phyloP scores from a whole-genome alignment of 2,888 invertebrate species.

The Ellobium chinense region DNA sequence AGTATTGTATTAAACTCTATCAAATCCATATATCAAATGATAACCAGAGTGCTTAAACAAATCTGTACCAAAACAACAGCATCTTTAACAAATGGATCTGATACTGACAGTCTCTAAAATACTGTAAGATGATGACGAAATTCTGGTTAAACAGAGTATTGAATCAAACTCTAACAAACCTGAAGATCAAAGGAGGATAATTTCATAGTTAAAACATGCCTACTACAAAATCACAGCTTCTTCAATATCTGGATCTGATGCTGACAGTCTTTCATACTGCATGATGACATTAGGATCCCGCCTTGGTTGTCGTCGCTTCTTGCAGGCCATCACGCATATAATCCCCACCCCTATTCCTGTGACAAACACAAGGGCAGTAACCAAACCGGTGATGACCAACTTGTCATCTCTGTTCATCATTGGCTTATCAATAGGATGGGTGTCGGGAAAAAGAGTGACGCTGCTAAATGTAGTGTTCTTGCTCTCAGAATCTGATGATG shows the following conservation, averaged over 20 bases:
- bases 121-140: too few species aligned
- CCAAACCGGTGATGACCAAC: slow-evolving; percentile 36
- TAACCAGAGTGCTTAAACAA: too few species aligned
- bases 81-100: too few species aligned
- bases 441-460: background rate
- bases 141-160: too few species aligned
- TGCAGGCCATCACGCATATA: slow-evolving; percentile 14
- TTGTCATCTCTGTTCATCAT: background rate
- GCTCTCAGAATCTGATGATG: background rate
- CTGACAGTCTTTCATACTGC: slow-evolving; percentile 44
- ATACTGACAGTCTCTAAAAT: too few species aligned
- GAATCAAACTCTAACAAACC: too few species aligned
- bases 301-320: slow-evolving; percentile 12
- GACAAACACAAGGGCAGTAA: slow-evolving; percentile 30
- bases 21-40: too few species aligned
- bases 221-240: slow-evolving; percentile 39
- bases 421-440: background rate
- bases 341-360: slow-evolving; percentile 25
- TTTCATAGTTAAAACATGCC: background rate
- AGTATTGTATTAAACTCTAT: too few species aligned
- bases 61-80: too few species aligned
- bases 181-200: too few species aligned
- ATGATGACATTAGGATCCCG: slow-evolving; percentile 45
- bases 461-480: background rate
- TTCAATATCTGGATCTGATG: slow-evolving; percentile 29